Percentiles rank a stretch among this genome's conserved stretches.
Evolutionary conservation across 2,888 invertebrate species (phyloP).

Genomic region (Polyommatus icarus): DNA sequence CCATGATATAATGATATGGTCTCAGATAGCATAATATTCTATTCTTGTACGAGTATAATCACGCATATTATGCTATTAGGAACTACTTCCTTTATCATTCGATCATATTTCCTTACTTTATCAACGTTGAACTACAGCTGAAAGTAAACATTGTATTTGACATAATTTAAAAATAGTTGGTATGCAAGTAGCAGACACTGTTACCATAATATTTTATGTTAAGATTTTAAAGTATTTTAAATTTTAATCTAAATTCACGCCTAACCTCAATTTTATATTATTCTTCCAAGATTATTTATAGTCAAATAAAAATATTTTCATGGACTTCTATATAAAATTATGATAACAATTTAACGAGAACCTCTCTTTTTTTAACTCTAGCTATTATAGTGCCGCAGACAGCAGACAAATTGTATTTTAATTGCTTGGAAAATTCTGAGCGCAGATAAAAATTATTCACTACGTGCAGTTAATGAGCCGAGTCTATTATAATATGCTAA

Average conservation of each 20-base stretch:
- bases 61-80: not conserved
- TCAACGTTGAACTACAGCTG: not conserved
- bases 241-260: too few relatives aligned
- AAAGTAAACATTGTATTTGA: not conserved
- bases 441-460: slow-evolving; percentile 7
- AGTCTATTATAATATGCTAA: slow-evolving; percentile 12
- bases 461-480: slow-evolving; percentile 9
- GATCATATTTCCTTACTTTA: not conserved
- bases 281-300: not conserved
- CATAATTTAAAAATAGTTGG: not conserved
- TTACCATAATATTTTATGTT: too few relatives aligned
- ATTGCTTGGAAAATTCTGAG: slow-evolving; percentile 17
- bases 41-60: not conserved
- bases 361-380: not conserved
- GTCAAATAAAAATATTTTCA: not conserved
- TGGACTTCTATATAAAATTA: not conserved
- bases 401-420: slow-evolving; percentile 13
- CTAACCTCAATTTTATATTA: too few relatives aligned
- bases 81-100: not conserved
- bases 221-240: too few relatives aligned
- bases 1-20: not conserved
- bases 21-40: not conserved
- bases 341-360: not conserved
- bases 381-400: not conserved
- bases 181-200: not conserved